Percentiles rank a stretch among this genome's conserved stretches.
Conservation (phyloP, 2,888 invertebrate genomes). For the Nowickia ferox region DNA sequence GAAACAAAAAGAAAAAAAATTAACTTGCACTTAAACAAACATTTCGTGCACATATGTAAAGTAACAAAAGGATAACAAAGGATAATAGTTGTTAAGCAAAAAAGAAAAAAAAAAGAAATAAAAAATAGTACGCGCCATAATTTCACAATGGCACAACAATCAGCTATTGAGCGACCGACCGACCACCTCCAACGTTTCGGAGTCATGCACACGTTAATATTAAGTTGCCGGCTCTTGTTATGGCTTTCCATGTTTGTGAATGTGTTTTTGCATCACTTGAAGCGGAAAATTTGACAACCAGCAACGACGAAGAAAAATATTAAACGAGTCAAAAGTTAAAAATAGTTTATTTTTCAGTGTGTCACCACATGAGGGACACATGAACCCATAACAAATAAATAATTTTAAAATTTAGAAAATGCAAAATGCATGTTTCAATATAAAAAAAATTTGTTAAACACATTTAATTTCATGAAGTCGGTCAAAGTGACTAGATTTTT, state of each 20-base stretch:
- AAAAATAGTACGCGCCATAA: slow-evolving; percentile 67
- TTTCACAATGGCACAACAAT: slow-evolving; percentile 54
- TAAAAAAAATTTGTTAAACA: slow-evolving; percentile 14
- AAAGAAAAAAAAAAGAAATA: too few species aligned
- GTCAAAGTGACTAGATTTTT: not conserved
- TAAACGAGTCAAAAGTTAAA: slow-evolving; percentile 54
- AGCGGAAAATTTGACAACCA: slow-evolving; percentile 66
- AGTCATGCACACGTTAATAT: slow-evolving; percentile 60
- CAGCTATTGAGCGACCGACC: slow-evolving; percentile 49
- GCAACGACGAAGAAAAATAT: slow-evolving; percentile 12
- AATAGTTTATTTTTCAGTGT: slow-evolving; percentile 41
- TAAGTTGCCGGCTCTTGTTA: slow-evolving; percentile 11
- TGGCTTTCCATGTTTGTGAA: not conserved
- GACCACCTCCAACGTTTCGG: slow-evolving; percentile 64
- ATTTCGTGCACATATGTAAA: slow-evolving; percentile 42
- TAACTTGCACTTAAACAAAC: not conserved
- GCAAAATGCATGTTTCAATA: slow-evolving; percentile 7
- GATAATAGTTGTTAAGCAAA: slow-evolving; percentile 36
- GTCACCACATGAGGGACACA: slow-evolving; percentile 63
- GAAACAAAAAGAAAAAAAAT: slow-evolving; percentile 6
- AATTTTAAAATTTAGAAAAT: slow-evolving; percentile 11
- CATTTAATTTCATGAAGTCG: slow-evolving; percentile 9
- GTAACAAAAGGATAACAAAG: slow-evolving; percentile 61
- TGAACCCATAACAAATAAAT: slow-evolving; percentile 45
- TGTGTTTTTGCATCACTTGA: slow-evolving; percentile 52